phyloP scores from a whole-genome alignment of 2,797 vertebrate species.

The Uromys caudimaculatus region DNA sequence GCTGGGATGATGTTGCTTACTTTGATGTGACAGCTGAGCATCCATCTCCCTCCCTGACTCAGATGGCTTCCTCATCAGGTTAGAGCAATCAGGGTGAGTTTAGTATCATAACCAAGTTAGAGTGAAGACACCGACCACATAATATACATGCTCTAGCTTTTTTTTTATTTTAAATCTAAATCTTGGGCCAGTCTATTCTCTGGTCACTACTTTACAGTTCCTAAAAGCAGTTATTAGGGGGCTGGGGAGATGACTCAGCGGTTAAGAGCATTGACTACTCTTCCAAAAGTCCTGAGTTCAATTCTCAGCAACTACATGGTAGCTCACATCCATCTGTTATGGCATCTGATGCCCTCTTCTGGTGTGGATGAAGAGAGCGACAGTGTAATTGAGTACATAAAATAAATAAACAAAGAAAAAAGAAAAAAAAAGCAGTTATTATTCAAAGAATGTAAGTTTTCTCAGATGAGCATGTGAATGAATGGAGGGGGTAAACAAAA shows the following conservation, averaged over 20 bases:
- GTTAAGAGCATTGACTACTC: neutral
- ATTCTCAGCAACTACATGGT: too few species aligned
- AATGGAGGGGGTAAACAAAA: neutral
- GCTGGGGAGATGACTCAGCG: neutral
- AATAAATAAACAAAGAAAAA: too few species aligned
- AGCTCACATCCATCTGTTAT: too few species aligned
- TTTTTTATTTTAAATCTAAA: neutral
- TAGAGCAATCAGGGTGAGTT: neutral
- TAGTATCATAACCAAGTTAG: neutral
- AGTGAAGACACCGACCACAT: neutral
- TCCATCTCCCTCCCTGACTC: neutral
- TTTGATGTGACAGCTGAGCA: neutral
- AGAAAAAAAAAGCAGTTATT: neutral
- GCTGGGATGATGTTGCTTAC: neutral
- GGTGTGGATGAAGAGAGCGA: too few species aligned
- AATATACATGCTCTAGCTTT: neutral
- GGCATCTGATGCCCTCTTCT: too few species aligned
- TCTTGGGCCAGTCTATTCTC: neutral
- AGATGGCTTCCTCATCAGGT: neutral
- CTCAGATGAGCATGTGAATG: neutral
- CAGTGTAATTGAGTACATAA: too few species aligned
- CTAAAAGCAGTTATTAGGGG: neutral
- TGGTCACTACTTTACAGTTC: neutral
- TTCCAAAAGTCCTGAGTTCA: too few species aligned
- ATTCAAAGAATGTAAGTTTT: neutral